Conservation (phyloP, 2,888 invertebrate species). For the Volucella inflata region DNA sequence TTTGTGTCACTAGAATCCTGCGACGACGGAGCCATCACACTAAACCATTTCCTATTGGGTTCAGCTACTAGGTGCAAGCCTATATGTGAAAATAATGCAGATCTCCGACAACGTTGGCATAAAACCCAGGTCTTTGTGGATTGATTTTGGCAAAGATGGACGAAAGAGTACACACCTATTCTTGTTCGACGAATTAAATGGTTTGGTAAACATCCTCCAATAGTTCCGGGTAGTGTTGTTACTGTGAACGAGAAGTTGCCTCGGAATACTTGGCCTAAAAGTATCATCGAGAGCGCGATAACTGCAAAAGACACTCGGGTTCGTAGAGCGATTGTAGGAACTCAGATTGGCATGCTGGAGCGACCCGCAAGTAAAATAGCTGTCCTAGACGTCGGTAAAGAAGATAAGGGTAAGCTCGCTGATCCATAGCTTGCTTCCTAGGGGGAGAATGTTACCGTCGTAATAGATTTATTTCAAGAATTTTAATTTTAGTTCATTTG, state of each 20-base stretch:
- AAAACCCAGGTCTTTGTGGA: too few species aligned
- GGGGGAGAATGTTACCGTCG: too few species aligned
- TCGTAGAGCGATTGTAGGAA: background rate
- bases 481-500: too few species aligned
- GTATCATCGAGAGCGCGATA: background rate
- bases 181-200: too few species aligned
- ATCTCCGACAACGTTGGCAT: too few species aligned
- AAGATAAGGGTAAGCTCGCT: conserved; percentile 1
- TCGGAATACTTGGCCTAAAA: background rate
- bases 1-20: conserved; percentile 3
- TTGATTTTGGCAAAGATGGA: too few species aligned
- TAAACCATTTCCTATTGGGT: conserved; percentile 5
- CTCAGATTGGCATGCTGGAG: background rate
- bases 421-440: background rate
- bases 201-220: too few species aligned
- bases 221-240: too few species aligned
- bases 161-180: too few species aligned
- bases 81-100: too few species aligned
- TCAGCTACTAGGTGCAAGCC: background rate
- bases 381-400: too few species aligned
- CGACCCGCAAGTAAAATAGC: background rate
- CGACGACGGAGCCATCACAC: background rate
- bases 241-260: conserved; percentile 13
- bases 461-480: too few species aligned
- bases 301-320: background rate